Evolutionary conservation across 1,140 invertebrate species (phyloP), one percentile per base, ranked within the genome.

Genomic region (Drosophila trapezifrons): DNA sequence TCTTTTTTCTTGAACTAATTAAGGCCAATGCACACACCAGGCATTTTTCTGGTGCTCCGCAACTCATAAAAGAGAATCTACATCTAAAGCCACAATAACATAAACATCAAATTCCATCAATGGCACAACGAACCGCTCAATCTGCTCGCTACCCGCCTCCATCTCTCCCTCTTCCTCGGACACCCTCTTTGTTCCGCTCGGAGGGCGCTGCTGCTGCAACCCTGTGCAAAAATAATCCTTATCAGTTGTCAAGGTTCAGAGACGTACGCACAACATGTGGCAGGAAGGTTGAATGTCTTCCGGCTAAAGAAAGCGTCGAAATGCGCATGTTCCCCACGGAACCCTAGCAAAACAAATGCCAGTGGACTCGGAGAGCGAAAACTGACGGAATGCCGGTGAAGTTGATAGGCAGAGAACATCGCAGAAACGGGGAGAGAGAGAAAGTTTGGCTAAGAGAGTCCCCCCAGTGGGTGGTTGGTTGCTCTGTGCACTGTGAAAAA

Each of bases 181-280:
- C n/a, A 43, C 32, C 2, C n/a, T 10, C n/a, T 32, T 20, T 13
- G 35, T 59, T 63, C 45, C 64, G 15, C 9, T 13, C 20, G 12
- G 60, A 17, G 45, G 64, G 25, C 25, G 32, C 27, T 20, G 3
- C 12, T 64, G 70, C 46, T 78, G 83, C 82, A 84, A 87, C 83
- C 83, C 82, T 82, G 82, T 85, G 69, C 69, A 76, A 71, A 78
- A 67, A 49, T 80, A 84, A 75, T 84, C 76, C 84, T 89, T 89
- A 89, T 89, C 84, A 89, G 84, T 89, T 89, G 85, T 84, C 80
- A 87, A 87, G 84, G 84, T 86, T 86, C 64, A 81, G 43, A 76
- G 46, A 77, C 63, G 73, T 67, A 76, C 82, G 71, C 80, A 87
- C 84, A 87, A 87, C 83, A 89, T 87, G 83, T 87, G 83, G 83